These are phyloP conservation scores for Ctenicera cuprea DNA, from an alignment of 2,888 invertebrate species.

Conservation along the genomic window DNA sequence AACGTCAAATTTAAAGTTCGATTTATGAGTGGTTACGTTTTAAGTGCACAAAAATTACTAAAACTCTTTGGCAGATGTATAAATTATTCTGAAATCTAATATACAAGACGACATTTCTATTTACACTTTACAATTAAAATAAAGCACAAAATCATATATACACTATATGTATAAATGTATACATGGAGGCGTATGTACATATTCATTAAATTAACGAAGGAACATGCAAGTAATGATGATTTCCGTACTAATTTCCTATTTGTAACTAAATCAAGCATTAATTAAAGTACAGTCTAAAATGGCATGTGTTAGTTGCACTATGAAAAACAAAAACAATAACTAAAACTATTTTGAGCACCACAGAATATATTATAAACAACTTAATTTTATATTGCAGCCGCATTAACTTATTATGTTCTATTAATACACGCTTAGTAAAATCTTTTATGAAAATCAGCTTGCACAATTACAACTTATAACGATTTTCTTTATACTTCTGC, in stretches of 20 bases:
- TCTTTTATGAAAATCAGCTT: not conserved
- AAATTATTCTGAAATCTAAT: slow-evolving; percentile 52
- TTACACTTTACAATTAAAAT: slow-evolving; percentile 56
- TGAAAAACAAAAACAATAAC: slow-evolving; percentile 39
- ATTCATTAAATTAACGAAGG: slow-evolving; percentile 50
- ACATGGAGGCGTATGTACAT: slow-evolving; percentile 54
- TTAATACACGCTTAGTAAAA: not conserved
- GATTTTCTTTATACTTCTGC: too few relatives aligned
- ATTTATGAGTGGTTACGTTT: not conserved
- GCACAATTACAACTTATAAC: too few relatives aligned
- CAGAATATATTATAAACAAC: slow-evolving; percentile 42
- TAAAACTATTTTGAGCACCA: slow-evolving; percentile 53
- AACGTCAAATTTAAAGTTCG: too few relatives aligned
- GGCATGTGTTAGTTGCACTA: slow-evolving; percentile 45
- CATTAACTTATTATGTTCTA: slow-evolving; percentile 1
- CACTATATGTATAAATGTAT: slow-evolving; percentile 40
- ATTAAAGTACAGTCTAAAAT: slow-evolving; percentile 39
- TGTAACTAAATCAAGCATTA: slow-evolving; percentile 17
- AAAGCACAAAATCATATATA: slow-evolving; percentile 44
- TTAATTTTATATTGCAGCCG: slow-evolving; percentile 48
- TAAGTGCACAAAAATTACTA: slow-evolving; percentile 49
- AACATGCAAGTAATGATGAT: slow-evolving; percentile 47
- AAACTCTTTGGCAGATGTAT: slow-evolving; percentile 53
- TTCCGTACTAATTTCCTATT: not conserved
- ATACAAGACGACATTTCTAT: slow-evolving; percentile 53